phyloP scores from a whole-genome alignment of 2,888 invertebrate species.

The Congeria kusceri region DNA sequence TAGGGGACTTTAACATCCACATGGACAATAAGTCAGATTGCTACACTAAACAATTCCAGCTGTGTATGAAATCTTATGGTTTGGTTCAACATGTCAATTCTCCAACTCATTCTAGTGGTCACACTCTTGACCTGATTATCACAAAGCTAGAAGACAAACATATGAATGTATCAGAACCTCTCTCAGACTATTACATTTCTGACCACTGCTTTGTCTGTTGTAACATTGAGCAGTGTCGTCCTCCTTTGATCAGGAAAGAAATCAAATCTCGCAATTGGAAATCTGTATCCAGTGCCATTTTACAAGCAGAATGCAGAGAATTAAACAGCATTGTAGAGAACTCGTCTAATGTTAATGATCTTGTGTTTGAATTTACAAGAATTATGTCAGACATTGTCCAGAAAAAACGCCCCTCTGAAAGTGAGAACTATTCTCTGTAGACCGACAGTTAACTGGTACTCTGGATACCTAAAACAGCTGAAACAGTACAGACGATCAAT shows the following conservation, averaged over 20 bases:
- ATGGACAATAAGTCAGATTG: no score
- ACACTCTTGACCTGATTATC: no score
- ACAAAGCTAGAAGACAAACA: no score
- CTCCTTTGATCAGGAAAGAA: slow-evolving; percentile 13
- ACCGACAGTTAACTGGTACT: slow-evolving; percentile 42
- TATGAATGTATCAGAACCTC: no score
- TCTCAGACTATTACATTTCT: no score
- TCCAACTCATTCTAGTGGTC: no score
- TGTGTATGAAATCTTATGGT: no score
- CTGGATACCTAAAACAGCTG: slow-evolving; percentile 32
- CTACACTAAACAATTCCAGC: no score
- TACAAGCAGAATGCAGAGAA: slow-evolving; percentile 8
- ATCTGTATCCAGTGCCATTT: slow-evolving; percentile 22
- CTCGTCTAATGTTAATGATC: slow-evolving; percentile 20
- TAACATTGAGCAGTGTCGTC: no score
- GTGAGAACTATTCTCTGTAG: slow-evolving; percentile 28
- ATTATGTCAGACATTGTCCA: slow-evolving; percentile 17
- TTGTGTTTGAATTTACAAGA: slow-evolving; percentile 24
- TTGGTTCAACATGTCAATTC: no score
- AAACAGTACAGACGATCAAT: slow-evolving; percentile 39
- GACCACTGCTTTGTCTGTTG: no score
- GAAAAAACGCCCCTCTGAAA: slow-evolving; percentile 33
- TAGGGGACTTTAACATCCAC: no score
- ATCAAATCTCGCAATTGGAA: slow-evolving; percentile 28
- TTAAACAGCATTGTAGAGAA: slow-evolving; percentile 7